Evolutionary conservation across 2,888 invertebrate species (phyloP).

Genomic region (Drosophila mimetica): DNA sequence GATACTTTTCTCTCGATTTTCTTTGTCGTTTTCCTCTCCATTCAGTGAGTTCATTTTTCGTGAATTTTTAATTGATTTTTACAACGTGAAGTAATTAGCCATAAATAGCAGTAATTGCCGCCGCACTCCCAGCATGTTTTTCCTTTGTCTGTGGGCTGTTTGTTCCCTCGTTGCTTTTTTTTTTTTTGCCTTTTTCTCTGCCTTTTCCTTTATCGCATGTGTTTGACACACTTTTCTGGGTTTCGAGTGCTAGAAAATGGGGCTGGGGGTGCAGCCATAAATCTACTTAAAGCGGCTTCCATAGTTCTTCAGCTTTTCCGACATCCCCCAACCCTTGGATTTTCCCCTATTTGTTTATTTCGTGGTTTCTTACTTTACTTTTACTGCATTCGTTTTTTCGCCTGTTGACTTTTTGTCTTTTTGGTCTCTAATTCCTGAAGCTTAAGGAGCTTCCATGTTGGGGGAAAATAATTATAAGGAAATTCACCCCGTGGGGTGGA

Average conservation of each 20-base stretch:
- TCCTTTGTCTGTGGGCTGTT: constrained; percentile 13
- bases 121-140: constrained; percentile 36
- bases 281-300: constrained; percentile 76
- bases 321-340: constrained; percentile 1
- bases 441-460: constrained; percentile 29
- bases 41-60: constrained; percentile 47
- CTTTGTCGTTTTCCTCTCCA: not conserved
- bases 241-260: not conserved
- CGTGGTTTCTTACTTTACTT: constrained; percentile 29
- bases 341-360: constrained; percentile 43
- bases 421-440: constrained; percentile 38
- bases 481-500: not conserved
- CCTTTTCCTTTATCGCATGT: constrained; percentile 40
- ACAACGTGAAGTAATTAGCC: constrained; percentile 78
- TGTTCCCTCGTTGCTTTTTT: not conserved
- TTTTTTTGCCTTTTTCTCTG: constrained; percentile 5
- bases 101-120: constrained; percentile 77
- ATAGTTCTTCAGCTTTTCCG: constrained; percentile 52
- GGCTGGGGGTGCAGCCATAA: constrained; percentile 65
- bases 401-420: constrained; percentile 44
- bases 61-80: constrained; percentile 77
- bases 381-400: constrained; percentile 21
- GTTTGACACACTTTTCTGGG: constrained; percentile 72
- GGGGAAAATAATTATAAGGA: constrained; percentile 9
- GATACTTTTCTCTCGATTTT: constrained; percentile 10